A percentile compares a stretch with the other conserved stretches of the same genome.
Evolutionary conservation across 2,888 invertebrate species (phyloP).

Genomic region (Balanococcus diminutus): DNA sequence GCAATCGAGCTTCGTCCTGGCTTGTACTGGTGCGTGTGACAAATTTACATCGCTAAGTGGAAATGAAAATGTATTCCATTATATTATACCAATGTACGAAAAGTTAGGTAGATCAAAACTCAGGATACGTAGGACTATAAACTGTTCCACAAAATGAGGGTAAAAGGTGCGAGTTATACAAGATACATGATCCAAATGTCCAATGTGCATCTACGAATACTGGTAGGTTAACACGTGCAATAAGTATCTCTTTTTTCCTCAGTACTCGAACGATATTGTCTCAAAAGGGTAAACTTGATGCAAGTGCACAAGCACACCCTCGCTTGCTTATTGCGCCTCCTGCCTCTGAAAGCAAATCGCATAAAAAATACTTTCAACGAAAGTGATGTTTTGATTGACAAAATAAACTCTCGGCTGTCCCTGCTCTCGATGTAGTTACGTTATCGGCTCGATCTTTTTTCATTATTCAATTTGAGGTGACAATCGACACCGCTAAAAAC

Average conservation of each 20-base stretch:
- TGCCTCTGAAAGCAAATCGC: not conserved
- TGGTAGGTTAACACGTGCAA: not conserved
- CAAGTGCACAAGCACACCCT: too few relatives aligned
- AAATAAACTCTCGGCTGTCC: not conserved
- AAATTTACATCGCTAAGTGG: constrained; percentile 15
- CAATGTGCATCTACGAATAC: not conserved
- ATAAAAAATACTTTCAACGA: not conserved
- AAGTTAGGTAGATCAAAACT: not conserved
- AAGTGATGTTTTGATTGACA: constrained; percentile 34
- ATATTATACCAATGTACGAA: too few relatives aligned
- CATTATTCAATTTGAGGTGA: constrained; percentile 54
- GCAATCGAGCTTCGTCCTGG: not conserved
- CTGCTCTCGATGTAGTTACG: not conserved
- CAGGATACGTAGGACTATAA: constrained; percentile 18
- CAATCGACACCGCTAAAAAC: constrained; percentile 45
- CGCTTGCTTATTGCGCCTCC: too few relatives aligned
- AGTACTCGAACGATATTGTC: not conserved
- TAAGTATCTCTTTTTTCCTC: too few relatives aligned
- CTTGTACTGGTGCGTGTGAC: not conserved
- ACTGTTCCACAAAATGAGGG: not conserved
- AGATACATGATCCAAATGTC: not conserved
- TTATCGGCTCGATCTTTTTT: constrained; percentile 33
- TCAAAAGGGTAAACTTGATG: not conserved
- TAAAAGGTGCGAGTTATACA: not conserved
- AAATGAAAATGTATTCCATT: too few relatives aligned